These are phyloP conservation scores for Antrozous pallidus DNA, from an alignment of 2,797 vertebrate species.

Conservation along the genomic window DNA sequence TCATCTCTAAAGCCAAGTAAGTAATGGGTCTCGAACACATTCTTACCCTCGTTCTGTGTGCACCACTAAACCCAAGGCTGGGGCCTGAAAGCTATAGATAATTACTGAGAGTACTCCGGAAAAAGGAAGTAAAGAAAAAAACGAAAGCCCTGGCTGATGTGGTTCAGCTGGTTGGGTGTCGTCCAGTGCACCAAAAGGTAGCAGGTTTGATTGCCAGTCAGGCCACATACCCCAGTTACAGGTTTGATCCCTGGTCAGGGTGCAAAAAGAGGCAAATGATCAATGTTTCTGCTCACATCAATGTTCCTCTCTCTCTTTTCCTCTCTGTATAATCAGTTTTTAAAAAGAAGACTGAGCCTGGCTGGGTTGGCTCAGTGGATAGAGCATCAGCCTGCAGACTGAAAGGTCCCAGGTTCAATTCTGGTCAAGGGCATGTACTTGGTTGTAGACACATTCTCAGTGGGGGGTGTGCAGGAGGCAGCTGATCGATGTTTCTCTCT, in stretches of 20 bases:
- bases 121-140: not conserved
- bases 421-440: too few species aligned
- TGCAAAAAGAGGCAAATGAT: not conserved
- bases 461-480: too few species aligned
- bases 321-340: not conserved
- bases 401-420: too few species aligned
- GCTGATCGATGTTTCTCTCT: too few species aligned
- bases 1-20: slow-evolving; percentile 98
- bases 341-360: not conserved
- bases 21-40: slow-evolving; percentile 43
- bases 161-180: not conserved
- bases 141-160: not conserved
- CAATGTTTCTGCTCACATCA: not conserved
- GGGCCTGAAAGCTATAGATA: not conserved
- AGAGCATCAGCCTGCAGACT: too few species aligned
- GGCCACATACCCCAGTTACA: not conserved
- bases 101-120: not conserved
- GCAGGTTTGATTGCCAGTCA: not conserved
- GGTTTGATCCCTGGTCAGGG: not conserved
- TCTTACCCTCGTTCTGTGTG: not conserved
- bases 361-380: too few species aligned
- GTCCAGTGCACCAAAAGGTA: not conserved
- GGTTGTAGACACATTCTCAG: too few species aligned
- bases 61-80: too few species aligned
- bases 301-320: not conserved